phyloP scores from a whole-genome alignment of 2,113 vertebrate genomes.

The Euleptes europaea region DNA sequence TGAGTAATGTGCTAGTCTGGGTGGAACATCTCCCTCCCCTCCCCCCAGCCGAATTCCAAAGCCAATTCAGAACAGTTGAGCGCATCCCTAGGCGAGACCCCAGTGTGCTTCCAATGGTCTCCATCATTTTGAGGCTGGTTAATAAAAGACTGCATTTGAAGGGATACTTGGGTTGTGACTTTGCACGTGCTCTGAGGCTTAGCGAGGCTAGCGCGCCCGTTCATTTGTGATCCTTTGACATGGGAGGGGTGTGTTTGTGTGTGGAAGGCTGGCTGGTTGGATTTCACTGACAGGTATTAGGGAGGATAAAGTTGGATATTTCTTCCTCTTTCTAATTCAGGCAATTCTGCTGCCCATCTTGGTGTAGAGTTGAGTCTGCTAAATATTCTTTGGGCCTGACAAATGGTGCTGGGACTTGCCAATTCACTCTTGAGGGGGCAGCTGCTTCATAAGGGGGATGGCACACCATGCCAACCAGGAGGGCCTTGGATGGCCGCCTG shows the following conservation, averaged over 20 bases:
- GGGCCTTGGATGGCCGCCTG: background rate
- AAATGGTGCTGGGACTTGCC: background rate
- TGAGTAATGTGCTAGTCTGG: no score
- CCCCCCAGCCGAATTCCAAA: no score
- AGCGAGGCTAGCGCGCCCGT: accelerated
- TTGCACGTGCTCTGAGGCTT: background rate
- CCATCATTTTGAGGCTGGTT: background rate
- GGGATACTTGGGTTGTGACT: background rate
- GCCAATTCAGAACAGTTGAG: no score
- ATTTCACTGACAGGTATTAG: background rate
- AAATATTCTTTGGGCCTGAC: background rate
- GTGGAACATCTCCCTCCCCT: no score
- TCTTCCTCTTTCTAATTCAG: background rate
- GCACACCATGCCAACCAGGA: background rate
- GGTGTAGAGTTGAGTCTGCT: background rate
- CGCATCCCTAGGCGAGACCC: no score
- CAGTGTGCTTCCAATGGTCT: no score
- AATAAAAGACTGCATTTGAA: no score
- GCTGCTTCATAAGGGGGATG: background rate
- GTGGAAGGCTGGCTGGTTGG: no score
- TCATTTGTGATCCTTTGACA: background rate
- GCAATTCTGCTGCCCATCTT: background rate
- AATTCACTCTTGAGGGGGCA: background rate
- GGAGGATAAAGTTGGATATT: background rate
- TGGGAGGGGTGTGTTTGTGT: no score